Evolutionary conservation across 1,140 invertebrate genomes (phyloP).

Genomic region (Planococcus citri): DNA sequence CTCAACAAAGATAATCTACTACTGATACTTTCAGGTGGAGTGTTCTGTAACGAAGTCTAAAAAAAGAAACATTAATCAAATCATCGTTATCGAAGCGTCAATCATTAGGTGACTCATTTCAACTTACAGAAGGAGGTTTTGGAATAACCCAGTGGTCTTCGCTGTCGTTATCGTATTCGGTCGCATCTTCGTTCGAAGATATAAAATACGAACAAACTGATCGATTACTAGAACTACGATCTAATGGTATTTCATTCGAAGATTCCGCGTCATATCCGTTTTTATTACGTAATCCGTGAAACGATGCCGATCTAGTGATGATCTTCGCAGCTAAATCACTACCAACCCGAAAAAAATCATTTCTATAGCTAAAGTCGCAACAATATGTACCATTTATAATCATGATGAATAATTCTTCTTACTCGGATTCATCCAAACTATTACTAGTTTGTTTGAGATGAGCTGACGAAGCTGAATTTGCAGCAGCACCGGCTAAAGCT

Average conservation of each 20-base stretch:
- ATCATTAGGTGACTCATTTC: too few relatives aligned
- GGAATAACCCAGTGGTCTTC: conserved; percentile 5
- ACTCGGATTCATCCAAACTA: background rate
- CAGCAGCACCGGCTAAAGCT: background rate
- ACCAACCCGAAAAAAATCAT: background rate
- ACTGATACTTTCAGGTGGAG: background rate
- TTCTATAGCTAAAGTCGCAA: background rate
- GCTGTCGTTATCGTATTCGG: background rate
- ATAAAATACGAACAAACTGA: background rate
- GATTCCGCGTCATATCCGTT: background rate
- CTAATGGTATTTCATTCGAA: background rate
- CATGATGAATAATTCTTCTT: background rate
- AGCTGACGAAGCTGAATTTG: background rate
- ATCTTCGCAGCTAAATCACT: background rate
- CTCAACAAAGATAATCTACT: conserved; percentile 1
- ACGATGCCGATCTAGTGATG: background rate
- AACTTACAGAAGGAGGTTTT: conserved; percentile 4
- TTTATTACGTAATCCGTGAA: conserved; percentile 10
- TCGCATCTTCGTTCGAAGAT: background rate
- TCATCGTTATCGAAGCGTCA: background rate
- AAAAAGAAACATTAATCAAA: background rate
- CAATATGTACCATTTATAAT: background rate
- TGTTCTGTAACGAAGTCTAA: conserved; percentile 6
- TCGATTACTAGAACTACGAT: background rate
- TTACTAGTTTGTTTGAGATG: background rate